Percentiles rank a stretch among this genome's conserved stretches.
Evolutionary conservation across 2,888 invertebrate genomes (phyloP).

Genomic region (Sisyra nigra): DNA sequence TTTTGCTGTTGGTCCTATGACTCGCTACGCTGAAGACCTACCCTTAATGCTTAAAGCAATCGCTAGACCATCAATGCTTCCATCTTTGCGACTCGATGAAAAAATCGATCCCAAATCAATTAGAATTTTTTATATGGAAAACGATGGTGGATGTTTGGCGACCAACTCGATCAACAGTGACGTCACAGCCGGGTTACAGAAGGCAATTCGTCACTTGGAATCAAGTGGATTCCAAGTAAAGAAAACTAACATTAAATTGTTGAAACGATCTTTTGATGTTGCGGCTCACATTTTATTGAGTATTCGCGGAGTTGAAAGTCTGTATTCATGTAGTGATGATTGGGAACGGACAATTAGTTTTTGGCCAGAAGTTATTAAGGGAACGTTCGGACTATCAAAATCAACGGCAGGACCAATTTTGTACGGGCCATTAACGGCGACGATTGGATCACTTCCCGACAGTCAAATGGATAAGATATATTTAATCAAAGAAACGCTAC

Average conservation of each 20-base stretch:
- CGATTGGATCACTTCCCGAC: slow-evolving; percentile 39
- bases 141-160: slow-evolving; percentile 50
- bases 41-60: slow-evolving; percentile 55
- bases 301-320: slow-evolving; percentile 44
- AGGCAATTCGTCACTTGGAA: slow-evolving; percentile 35
- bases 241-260: background rate
- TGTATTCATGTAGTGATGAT: slow-evolving; percentile 40
- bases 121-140: slow-evolving; percentile 66
- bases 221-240: slow-evolving; percentile 15
- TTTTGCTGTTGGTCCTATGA: slow-evolving; percentile 73
- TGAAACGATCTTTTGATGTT: slow-evolving; percentile 31
- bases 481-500: slow-evolving; percentile 32
- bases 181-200: slow-evolving; percentile 37
- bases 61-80: slow-evolving; percentile 26
- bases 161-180: slow-evolving; percentile 40
- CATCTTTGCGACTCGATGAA: slow-evolving; percentile 10
- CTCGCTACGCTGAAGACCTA: slow-evolving; percentile 74
- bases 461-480: slow-evolving; percentile 33
- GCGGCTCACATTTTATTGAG: slow-evolving; percentile 39
- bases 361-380: slow-evolving; percentile 11
- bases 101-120: slow-evolving; percentile 35
- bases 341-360: background rate
- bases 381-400: slow-evolving; percentile 27
- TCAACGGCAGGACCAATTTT: slow-evolving; percentile 38
- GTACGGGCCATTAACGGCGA: slow-evolving; percentile 42